A percentile compares a stretch with the other conserved stretches of the same genome.
Evolutionary conservation across 2,888 invertebrate genomes (phyloP).

Genomic region (Pristionchus exspectatus): DNA sequence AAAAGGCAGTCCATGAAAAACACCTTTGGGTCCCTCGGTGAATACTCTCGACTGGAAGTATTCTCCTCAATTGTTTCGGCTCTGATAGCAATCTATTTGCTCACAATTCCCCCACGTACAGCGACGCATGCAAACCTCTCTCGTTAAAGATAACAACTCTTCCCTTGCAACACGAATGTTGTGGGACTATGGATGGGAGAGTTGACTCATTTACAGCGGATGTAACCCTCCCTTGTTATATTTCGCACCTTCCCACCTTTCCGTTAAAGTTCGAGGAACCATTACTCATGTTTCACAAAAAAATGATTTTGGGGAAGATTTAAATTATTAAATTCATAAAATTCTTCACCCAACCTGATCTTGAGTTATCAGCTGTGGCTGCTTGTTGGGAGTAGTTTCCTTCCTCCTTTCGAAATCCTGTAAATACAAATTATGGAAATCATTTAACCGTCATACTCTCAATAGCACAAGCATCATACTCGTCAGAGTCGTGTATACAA

Average conservation of each 20-base stretch:
- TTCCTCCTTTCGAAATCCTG: background rate
- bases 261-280: too few relatives aligned
- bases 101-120: background rate
- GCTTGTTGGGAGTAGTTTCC: background rate
- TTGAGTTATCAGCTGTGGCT: conserved; percentile 6
- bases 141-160: background rate
- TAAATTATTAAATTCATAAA: too few relatives aligned
- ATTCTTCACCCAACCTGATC: background rate
- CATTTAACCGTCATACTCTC: background rate
- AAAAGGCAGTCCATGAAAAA: too few relatives aligned
- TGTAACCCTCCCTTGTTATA: too few relatives aligned
- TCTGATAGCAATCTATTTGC: conserved; percentile 1
- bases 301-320: too few relatives aligned
- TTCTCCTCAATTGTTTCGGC: background rate
- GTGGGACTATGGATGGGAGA: too few relatives aligned
- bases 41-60: background rate
- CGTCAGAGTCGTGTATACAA: too few relatives aligned
- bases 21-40: background rate
- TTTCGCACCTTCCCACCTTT: too few relatives aligned
- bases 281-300: too few relatives aligned
- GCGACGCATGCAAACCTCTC: background rate
- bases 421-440: background rate
- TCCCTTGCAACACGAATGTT: too few relatives aligned
- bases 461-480: too few relatives aligned
- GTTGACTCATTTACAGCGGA: too few relatives aligned